Conservation (phyloP, 2,113 vertebrate species). For the Phasianus colchicus region DNA sequence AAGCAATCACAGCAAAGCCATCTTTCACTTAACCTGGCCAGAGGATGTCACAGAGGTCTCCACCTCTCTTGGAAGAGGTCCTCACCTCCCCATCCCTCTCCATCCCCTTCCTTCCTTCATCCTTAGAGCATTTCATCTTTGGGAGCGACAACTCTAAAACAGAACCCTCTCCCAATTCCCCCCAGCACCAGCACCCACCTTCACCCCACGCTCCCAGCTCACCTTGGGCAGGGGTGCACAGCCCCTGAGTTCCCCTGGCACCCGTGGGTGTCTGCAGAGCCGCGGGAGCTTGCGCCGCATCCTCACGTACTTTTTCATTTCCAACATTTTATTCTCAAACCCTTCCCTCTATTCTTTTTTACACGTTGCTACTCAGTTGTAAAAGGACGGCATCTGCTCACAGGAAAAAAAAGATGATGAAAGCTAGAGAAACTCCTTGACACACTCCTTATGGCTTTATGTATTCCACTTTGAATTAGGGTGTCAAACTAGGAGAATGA, state of each 20-base stretch:
- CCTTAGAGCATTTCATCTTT: accelerated
- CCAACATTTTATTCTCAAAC: conserved; percentile 9
- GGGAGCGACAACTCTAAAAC: neutral
- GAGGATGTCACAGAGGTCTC: neutral
- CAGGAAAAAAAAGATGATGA: conserved; percentile 37
- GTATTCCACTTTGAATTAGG: conserved; percentile 56
- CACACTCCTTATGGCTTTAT: conserved; percentile 15
- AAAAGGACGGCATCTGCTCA: neutral
- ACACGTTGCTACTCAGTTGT: neutral
- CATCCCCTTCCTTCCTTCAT: neutral
- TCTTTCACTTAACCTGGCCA: neutral
- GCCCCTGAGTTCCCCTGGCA: neutral
- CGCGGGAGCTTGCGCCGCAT: conserved; percentile 40
- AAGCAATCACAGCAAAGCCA: neutral
- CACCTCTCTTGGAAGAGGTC: neutral
- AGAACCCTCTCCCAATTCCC: neutral
- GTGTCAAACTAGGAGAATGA: conserved; percentile 50
- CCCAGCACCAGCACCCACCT: neutral
- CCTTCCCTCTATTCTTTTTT: conserved; percentile 27
- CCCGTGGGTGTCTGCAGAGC: neutral
- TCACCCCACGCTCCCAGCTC: neutral
- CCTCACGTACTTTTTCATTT: conserved; percentile 25
- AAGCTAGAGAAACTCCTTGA: conserved; percentile 60
- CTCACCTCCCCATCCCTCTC: accelerated
- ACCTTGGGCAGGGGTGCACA: conserved; percentile 1